Conservation (phyloP, 2,113 vertebrate species). For the Rallus limicola region DNA sequence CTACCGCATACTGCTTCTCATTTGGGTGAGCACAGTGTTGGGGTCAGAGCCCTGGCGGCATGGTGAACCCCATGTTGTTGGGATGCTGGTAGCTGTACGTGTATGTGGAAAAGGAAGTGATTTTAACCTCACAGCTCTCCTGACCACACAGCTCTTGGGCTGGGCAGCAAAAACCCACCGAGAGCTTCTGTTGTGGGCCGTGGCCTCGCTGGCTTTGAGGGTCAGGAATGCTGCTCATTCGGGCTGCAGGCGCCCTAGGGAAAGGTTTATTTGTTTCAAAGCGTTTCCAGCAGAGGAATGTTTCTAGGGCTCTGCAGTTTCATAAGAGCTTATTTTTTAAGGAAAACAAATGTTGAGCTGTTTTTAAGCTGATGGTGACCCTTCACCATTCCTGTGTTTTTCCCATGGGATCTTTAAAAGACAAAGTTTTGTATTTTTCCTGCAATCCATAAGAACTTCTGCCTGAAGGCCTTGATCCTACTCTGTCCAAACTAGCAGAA, state of each 20-base stretch:
- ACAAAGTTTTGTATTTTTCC: conserved; percentile 23
- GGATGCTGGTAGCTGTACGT: background rate
- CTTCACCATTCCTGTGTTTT: conserved; percentile 24
- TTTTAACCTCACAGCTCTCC: background rate
- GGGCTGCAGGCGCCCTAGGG: background rate
- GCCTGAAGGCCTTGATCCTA: background rate
- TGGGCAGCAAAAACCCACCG: background rate
- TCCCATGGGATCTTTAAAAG: conserved; percentile 38
- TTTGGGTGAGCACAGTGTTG: accelerated
- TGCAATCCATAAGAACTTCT: conserved; percentile 11
- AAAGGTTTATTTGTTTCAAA: conserved; percentile 55
- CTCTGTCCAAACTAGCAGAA: conserved; percentile 6
- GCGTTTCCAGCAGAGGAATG: conserved; percentile 19
- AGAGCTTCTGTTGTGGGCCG: conserved; percentile 11
- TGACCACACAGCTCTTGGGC: background rate
- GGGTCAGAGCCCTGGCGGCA: background rate
- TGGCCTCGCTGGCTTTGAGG: background rate
- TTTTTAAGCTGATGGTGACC: conserved; percentile 36
- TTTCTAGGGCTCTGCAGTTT: conserved; percentile 58
- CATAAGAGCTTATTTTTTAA: conserved; percentile 45
- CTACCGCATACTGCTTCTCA: background rate
- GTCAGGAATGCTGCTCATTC: conserved; percentile 11
- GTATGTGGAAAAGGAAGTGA: background rate
- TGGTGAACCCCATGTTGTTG: background rate
- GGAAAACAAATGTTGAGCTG: conserved; percentile 53